Base-by-base conservation (phyloP, 2,797 vertebrate genomes). In the Clarias fuscus region DNA sequence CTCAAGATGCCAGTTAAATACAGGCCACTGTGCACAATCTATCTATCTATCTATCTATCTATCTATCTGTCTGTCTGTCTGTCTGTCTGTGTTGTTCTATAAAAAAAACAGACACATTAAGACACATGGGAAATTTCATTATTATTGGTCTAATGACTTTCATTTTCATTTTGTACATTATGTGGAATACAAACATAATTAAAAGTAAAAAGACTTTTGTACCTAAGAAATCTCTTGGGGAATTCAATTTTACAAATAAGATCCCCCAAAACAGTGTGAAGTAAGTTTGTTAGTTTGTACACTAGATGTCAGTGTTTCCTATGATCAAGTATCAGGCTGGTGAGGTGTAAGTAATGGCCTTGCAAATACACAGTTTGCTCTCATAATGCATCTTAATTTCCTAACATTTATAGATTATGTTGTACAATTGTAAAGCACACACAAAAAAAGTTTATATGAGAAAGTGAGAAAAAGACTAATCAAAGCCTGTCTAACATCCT, bases 271-370 rank as follows among this genome's bases (percentile, higher is more conserved):
- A 72, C 37, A 13, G 10, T 24, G 30, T 43, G 13, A 40, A 43
- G 37, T 59, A 33, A 59, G 33, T 76, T 76, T 56, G 48, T 0
- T 3, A 22, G 11, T 40, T 40, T 87, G 77, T 10, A 86, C 93
- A 89, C 86, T 75, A 93, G 93, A 48, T 91, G 92, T 89, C 93
- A 27, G 87, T 79, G 78, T 81, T 87, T 67, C 10, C 17, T 30
- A 17, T 20, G 58, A 48, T 24, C 14, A 56, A 0, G 18, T 48
- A 30, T 27, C n/a, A 48, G 64, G 18, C 53, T 78, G 30, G n/a
- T 6, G 24, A 58, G 11, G 30, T 73, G 33, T 61, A 30, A 14
- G 14, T 37, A 43, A 43, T 62, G 20, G 37, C 37, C 30, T 79
- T 62, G 61, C n/a, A 64, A 64, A 40, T 62, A 37, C 33, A 79